Conservation (phyloP, 2,888 invertebrate genomes). For the Caradrina clavipalpis region DNA sequence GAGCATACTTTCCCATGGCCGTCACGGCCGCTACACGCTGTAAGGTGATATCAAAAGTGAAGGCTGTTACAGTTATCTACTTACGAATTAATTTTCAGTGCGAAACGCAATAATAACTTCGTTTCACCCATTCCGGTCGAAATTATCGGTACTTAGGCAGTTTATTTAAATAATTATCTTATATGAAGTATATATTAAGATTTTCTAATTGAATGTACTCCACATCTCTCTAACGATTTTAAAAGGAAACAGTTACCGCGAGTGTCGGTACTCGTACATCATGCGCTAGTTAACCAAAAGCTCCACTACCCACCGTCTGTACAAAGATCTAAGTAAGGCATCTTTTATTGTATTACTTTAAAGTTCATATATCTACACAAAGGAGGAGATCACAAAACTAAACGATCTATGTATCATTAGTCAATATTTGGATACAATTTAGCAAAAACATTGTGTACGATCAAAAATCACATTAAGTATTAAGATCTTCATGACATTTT, state of each 20-base stretch:
- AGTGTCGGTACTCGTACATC: not conserved
- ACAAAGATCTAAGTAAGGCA: no score
- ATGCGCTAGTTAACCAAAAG: not conserved
- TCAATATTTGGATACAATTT: not conserved
- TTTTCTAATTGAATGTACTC: not conserved
- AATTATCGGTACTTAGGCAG: not conserved
- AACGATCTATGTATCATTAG: no score
- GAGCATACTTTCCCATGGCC: slow-evolving; percentile 48
- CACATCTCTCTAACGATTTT: not conserved
- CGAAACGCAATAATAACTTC: slow-evolving; percentile 26
- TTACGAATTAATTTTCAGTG: slow-evolving; percentile 35
- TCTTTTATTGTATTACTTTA: no score
- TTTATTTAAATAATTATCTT: not conserved
- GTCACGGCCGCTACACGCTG: slow-evolving; percentile 21
- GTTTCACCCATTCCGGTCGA: slow-evolving; percentile 22
- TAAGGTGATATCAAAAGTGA: slow-evolving; percentile 44
- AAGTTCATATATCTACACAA: no score
- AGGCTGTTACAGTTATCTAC: slow-evolving; percentile 29
- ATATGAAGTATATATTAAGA: not conserved
- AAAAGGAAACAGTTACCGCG: not conserved
- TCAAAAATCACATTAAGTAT: no score
- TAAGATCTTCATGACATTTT: not conserved
- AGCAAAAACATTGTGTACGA: not conserved
- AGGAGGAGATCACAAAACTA: not conserved
- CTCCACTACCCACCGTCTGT: no score